phyloP scores from a whole-genome alignment of 2,888 invertebrate species.

The Mactromeris polynyma region DNA sequence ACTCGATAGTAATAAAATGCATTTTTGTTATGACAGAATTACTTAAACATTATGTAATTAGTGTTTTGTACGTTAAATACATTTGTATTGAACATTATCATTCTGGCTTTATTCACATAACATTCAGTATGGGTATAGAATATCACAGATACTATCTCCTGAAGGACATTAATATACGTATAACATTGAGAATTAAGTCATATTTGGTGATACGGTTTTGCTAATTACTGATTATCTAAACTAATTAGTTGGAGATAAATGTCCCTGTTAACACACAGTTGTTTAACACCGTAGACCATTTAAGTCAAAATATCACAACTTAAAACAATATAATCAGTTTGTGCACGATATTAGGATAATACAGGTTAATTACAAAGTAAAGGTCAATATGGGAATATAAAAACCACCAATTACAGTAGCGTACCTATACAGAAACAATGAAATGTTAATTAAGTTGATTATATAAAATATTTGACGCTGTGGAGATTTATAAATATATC shows the following conservation, averaged over 20 bases:
- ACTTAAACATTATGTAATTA: background rate
- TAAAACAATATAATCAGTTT: conserved; percentile 29
- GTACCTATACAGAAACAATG: background rate
- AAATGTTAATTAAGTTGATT: background rate
- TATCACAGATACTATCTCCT: background rate
- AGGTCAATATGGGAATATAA: background rate
- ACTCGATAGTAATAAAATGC: background rate
- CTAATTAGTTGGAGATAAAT: conserved; percentile 59
- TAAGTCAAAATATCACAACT: conserved; percentile 29
- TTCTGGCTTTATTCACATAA: background rate
- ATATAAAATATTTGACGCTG: background rate
- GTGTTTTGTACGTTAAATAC: background rate
- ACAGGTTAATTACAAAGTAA: conserved; percentile 44
- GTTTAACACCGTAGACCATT: conserved; percentile 40
- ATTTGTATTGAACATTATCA: background rate
- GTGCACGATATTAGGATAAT: conserved; percentile 23
- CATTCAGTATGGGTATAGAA: background rate
- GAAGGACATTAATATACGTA: background rate
- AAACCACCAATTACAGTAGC: background rate
- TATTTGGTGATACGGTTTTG: conserved; percentile 36
- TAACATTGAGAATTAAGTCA: conserved; percentile 16
- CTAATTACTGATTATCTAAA: conserved; percentile 57
- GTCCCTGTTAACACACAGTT: conserved; percentile 49
- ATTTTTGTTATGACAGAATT: background rate
- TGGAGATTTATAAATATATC: no score